phyloP scores from a whole-genome alignment of 2,888 invertebrate genomes.

The Eristalinus sepulchralis region DNA sequence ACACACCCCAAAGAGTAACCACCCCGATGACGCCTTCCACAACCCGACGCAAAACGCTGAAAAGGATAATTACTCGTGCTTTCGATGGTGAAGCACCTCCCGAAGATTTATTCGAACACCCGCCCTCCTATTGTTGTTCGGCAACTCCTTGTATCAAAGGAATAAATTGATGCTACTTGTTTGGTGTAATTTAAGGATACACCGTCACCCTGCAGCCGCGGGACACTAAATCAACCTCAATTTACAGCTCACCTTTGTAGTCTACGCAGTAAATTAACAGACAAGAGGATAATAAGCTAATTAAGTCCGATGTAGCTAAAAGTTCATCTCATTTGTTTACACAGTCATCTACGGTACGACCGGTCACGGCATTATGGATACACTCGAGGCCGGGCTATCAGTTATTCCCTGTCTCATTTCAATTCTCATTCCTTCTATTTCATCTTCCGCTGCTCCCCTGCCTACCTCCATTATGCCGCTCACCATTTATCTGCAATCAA shows the following conservation, averaged over 20 bases:
- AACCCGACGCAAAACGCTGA: not conserved
- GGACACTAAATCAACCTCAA: constrained; percentile 60
- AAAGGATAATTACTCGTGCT: constrained; percentile 6
- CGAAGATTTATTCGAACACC: constrained; percentile 30
- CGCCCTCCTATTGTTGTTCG: constrained; percentile 19
- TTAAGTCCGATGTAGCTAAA: constrained; percentile 56
- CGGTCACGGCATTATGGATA: constrained; percentile 23
- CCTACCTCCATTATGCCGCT: constrained; percentile 21
- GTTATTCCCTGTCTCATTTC: constrained; percentile 10
- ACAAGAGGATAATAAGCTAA: constrained; percentile 64
- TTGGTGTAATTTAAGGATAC: constrained; percentile 42
- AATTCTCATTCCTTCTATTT: not conserved
- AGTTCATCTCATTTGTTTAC: constrained; percentile 64
- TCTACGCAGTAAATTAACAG: constrained; percentile 55
- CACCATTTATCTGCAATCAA: constrained; percentile 59
- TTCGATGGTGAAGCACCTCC: constrained; percentile 19
- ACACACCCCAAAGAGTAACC: not conserved
- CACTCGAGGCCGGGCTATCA: constrained; percentile 36
- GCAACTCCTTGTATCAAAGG: constrained; percentile 40
- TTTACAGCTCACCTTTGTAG: constrained; percentile 58
- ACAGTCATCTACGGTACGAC: constrained; percentile 7
- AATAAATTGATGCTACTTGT: constrained; percentile 42
- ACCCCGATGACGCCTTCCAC: not conserved
- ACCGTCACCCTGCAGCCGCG: constrained; percentile 15
- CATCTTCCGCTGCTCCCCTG: not conserved